Evolutionary conservation across 2,113 vertebrate genomes (phyloP), one percentile per base, ranked within the genome.

Genomic region (Myotis yumanensis): DNA sequence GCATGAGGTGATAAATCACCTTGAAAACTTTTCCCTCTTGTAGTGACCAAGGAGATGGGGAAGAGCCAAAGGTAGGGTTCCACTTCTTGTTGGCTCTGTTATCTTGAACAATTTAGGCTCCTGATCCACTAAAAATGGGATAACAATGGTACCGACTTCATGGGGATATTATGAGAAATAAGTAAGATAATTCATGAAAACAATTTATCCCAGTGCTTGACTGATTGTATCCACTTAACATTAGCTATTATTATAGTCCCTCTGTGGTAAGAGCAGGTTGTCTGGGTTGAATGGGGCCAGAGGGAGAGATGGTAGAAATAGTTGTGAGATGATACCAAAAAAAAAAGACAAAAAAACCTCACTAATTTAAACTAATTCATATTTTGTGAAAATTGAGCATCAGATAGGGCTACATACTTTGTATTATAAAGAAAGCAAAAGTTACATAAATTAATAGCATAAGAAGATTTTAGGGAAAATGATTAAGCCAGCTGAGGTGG

Each of bases 301-400:
- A 5, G 6, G 54, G 4, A 89, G 16, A 79, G 20, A 59, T 35
- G 64, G 43, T 28, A 95, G 54, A 76, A 71, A 43, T 28, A 69
- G n/a, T 8, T 64, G 62, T 68, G 18, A 92, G 57, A 7, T 66
- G 48, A 73, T 46, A 17, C 7, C 54, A 68, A 91, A 28, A 54
- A 52, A 52, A 86, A 59, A 82, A 62, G n/a, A 51, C 11, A 48
- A 54, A 72, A 73, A 73, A 28, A 87, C 5, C 12, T 16, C 9
- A 25, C 30, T n/a, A 90, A 93, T 84, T 76, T 52, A 86, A 94
- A 90, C 4, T 20, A 75, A 72, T 57, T 80, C 71, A 94, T 77
- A 43, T 79, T 93, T 92, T 82, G 32, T 91, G 46, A 96, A 37
- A 87, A 91, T 12, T 80, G 22, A 86, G 7, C 64, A 69, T 37